Percentiles rank a stretch among this genome's conserved stretches.
phyloP scores from a whole-genome alignment of 2,797 vertebrate genomes.

The Bufotes viridis region DNA sequence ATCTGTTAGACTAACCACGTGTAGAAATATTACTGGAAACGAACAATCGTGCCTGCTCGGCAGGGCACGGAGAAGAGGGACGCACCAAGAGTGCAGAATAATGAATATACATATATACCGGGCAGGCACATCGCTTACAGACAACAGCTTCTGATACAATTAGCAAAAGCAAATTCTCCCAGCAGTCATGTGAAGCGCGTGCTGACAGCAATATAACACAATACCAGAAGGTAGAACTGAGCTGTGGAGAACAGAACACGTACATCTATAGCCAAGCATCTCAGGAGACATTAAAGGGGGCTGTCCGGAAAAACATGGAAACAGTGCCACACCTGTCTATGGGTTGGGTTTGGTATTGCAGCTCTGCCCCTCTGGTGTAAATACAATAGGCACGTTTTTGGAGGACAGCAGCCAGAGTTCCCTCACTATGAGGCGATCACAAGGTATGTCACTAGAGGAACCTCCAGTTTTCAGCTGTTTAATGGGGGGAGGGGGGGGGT shows the following conservation, averaged over 20 bases:
- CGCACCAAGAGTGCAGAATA: background rate
- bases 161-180: background rate
- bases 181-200: background rate
- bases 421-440: too few species aligned
- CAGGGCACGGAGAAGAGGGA: background rate
- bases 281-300: too few species aligned
- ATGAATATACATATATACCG: background rate
- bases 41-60: background rate
- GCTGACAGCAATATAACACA: background rate
- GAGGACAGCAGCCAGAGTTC: too few species aligned
- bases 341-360: too few species aligned
- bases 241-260: background rate
- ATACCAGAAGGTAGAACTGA: background rate
- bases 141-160: background rate
- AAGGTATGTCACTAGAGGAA: too few species aligned
- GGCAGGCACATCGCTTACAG: background rate
- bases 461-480: too few species aligned
- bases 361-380: too few species aligned
- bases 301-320: too few species aligned
- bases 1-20: constrained; percentile 15
- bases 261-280: background rate
- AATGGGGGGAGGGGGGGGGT: too few species aligned
- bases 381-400: too few species aligned
- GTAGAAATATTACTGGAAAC: constrained; percentile 10
- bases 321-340: too few species aligned